Evolutionary conservation across 2,888 invertebrate species (phyloP).

Genomic region (Diarsia brunnea): DNA sequence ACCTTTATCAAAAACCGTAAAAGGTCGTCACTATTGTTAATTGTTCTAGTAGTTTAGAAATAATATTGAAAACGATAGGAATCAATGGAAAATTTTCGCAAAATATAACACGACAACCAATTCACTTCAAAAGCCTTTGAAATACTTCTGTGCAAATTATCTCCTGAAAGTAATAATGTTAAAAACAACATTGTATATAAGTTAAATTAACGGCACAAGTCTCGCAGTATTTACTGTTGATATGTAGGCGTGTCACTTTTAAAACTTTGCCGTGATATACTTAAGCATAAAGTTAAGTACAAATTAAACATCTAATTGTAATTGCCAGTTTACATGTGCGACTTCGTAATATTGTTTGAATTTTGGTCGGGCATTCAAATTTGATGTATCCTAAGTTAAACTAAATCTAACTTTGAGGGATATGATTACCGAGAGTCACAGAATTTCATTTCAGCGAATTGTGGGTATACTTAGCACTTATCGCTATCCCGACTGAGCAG

Average conservation of each 20-base stretch:
- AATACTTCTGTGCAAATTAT: conserved; percentile 33
- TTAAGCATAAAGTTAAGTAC: conserved; percentile 57
- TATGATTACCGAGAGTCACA: conserved; percentile 24
- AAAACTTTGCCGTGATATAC: conserved; percentile 56
- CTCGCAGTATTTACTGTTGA: conserved; percentile 40
- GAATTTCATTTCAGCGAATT: conserved; percentile 24
- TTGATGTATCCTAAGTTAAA: conserved; percentile 16
- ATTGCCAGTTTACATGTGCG: conserved; percentile 50
- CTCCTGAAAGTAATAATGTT: conserved; percentile 29
- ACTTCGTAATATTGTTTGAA: conserved; percentile 33
- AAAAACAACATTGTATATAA: conserved; percentile 43
- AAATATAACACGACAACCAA: conserved; percentile 19
- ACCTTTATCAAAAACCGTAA: neutral
- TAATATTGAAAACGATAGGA: neutral
- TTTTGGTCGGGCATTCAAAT: conserved; percentile 17
- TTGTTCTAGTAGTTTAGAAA: neutral
- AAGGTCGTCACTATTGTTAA: neutral
- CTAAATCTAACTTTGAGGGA: neutral
- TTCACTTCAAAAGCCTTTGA: conserved; percentile 15
- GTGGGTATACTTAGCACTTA: conserved; percentile 18
- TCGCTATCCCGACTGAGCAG: conserved; percentile 17
- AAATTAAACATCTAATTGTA: conserved; percentile 63
- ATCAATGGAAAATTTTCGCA: neutral
- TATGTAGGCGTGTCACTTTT: conserved; percentile 43
- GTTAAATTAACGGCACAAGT: conserved; percentile 54